A percentile compares a stretch with the other conserved stretches of the same genome.
Conservation (phyloP, 2,888 invertebrate species). For the Drosophila glabriapex region DNA sequence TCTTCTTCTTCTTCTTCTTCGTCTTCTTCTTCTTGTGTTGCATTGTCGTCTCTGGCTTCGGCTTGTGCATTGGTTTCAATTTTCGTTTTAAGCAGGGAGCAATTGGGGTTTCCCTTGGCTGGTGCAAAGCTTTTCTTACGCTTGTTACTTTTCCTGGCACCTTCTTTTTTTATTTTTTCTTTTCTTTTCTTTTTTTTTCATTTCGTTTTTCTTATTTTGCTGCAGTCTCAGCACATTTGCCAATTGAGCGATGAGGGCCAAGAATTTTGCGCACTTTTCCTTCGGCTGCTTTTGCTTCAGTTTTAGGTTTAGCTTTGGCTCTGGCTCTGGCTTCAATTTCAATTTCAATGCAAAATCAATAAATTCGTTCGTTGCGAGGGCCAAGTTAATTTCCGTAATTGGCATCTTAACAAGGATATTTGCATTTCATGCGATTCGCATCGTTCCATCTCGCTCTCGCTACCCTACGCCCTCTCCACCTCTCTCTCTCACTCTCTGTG, state of each 20-base stretch:
- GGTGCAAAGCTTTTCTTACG: constrained; percentile 68
- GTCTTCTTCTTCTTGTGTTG: constrained; percentile 10
- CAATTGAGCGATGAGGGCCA: constrained; percentile 73
- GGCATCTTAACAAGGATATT: constrained; percentile 81
- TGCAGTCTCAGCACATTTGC: constrained; percentile 65
- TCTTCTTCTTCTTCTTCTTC: not conserved
- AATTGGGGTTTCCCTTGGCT: constrained; percentile 45
- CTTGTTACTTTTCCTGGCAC: constrained; percentile 67
- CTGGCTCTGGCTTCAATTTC: constrained; percentile 45
- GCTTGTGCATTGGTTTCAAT: constrained; percentile 25
- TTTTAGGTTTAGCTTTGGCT: constrained; percentile 9
- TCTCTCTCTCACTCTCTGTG: not conserved
- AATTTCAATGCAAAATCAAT: constrained; percentile 76
- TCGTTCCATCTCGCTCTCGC: constrained; percentile 38
- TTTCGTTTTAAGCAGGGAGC: constrained; percentile 29
- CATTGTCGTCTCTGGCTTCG: constrained; percentile 34
- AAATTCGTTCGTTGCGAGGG: constrained; percentile 69
- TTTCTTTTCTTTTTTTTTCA: not conserved
- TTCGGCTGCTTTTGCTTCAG: not conserved
- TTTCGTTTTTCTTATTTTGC: constrained; percentile 23
- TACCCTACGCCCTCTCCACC: not conserved
- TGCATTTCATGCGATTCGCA: constrained; percentile 73
- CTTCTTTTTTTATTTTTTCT: not conserved
- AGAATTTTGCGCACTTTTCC: not conserved
- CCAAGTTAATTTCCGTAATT: constrained; percentile 79